phyloP scores from a whole-genome alignment of 1,140 invertebrate species.

The Drosophila ficusphila region DNA sequence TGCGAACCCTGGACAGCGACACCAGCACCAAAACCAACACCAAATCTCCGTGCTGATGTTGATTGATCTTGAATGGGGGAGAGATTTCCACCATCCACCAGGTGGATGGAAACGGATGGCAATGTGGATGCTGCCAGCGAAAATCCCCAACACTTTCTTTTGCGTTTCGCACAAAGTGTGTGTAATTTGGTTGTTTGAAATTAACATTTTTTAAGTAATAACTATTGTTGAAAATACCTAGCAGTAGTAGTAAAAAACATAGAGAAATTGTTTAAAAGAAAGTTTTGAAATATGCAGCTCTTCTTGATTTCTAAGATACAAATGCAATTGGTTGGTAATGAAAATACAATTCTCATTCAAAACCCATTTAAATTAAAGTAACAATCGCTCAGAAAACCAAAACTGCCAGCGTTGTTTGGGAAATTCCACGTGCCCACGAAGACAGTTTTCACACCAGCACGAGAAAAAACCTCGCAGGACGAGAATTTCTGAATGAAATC shows the following conservation, averaged over 20 bases:
- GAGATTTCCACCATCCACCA: slow-evolving; percentile 38
- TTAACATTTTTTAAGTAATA: background rate
- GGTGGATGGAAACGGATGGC: slow-evolving; percentile 1
- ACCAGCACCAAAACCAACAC: slow-evolving; percentile 6
- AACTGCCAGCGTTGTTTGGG: slow-evolving; percentile 4
- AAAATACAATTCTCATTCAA: background rate
- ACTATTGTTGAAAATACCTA: too few relatives aligned
- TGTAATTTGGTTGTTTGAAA: background rate
- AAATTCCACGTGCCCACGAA: slow-evolving; percentile 25
- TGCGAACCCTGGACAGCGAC: slow-evolving; percentile 26
- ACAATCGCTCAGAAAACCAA: background rate
- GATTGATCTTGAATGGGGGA: slow-evolving; percentile 39
- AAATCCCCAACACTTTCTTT: slow-evolving; percentile 20
- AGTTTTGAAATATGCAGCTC: too few relatives aligned
- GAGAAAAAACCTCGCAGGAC: background rate
- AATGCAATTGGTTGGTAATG: too few relatives aligned
- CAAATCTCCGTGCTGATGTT: slow-evolving; percentile 15
- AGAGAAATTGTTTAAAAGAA: too few relatives aligned
- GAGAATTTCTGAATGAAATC: slow-evolving; percentile 47
- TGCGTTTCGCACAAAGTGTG: background rate
- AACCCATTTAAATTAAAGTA: slow-evolving; percentile 1
- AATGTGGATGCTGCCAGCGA: background rate
- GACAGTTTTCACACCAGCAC: slow-evolving; percentile 29
- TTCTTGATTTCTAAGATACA: too few relatives aligned
- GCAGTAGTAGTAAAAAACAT: too few relatives aligned